Base-by-base conservation (phyloP, 53 echinoderm and acorn worm species). In the Apostichopus leukothele region DNA sequence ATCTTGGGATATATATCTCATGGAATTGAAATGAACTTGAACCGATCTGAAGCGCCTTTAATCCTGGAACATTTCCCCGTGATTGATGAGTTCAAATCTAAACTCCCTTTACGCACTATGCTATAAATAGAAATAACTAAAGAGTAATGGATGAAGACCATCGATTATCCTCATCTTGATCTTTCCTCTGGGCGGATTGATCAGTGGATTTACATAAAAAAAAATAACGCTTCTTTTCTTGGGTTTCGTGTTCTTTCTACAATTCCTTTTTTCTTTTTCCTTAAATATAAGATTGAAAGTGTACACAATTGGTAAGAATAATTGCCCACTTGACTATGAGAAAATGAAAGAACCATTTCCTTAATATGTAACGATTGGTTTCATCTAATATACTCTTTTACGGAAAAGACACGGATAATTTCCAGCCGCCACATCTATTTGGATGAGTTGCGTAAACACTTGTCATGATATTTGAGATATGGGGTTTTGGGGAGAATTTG, bases 391-490 rank as follows among this genome's bases (percentile, higher is more conserved):
- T 63, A 63, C 16, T 63, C 63, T 11, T 63, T 63, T 63, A 63
- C 16, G 16, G 16, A 16, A 63, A 63, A 53, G 79, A 51, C 79
- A 79, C 53, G 79, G 79, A 79, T 79, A 79, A 79, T 79, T 79
- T 79, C 63, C 16, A 9, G 79, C 53, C 53, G 79, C 79, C 79
- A 19, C 51, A 19, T 52, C 79, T 79, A 19, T 53, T 79, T 79
- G 79, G 51, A 16, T 13, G 19, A 52, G 79, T 53, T 79, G 53
- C 79, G 79, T 79, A 79, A 79, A 79, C 53, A 79, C 50, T 79
- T 79, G 79, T 79, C 79, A 79, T 19, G 79, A 79, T 51, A 79
- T 79, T 79, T 79, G 79, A 79, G 79, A 51, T 50, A 79, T 79
- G 51, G 52, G 39, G 22, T 77, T 77, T 76, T 27, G 26, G 26